Evolutionary conservation across 2,797 vertebrate species (phyloP).

Genomic region (Acanthornis magna): DNA sequence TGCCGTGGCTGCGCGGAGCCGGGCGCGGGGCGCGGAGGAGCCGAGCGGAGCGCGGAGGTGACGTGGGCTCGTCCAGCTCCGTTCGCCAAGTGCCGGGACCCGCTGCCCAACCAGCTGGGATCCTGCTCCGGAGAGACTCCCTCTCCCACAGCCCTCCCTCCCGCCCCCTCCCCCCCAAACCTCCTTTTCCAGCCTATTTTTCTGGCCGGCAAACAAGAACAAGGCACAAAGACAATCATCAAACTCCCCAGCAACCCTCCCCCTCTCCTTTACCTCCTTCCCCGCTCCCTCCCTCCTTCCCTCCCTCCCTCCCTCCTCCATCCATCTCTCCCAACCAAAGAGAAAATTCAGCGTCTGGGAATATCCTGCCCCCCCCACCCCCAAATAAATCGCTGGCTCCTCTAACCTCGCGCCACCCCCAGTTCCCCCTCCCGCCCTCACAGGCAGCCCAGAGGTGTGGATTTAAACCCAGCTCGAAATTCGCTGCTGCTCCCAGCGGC

Average conservation of each 20-base stretch:
- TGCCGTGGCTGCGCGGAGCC: slow-evolving; percentile 19
- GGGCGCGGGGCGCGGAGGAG: slow-evolving; percentile 27
- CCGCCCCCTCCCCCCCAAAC: slow-evolving; percentile 53
- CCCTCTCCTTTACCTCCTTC: slow-evolving; percentile 6
- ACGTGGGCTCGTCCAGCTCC: slow-evolving; percentile 67
- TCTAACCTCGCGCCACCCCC: not conserved
- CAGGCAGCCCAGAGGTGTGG: not conserved
- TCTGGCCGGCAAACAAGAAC: slow-evolving; percentile 55
- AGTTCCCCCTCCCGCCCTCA: not conserved
- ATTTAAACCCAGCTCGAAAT: not conserved
- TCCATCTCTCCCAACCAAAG: slow-evolving; percentile 50
- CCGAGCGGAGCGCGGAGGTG: slow-evolving; percentile 55
- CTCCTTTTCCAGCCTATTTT: slow-evolving; percentile 45
- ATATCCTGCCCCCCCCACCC: not conserved
- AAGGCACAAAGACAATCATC: slow-evolving; percentile 33
- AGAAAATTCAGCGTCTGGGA: slow-evolving; percentile 12
- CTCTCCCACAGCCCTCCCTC: slow-evolving; percentile 47
- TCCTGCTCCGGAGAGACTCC: slow-evolving; percentile 53
- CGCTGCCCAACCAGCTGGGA: slow-evolving; percentile 62
- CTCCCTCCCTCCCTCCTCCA: not conserved
- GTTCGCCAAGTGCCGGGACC: slow-evolving; percentile 61
- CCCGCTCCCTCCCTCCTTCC: not conserved
- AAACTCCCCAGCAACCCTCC: slow-evolving; percentile 11
- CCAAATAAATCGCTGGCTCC: not conserved
- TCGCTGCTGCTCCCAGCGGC: not conserved